A percentile compares a stretch with the other conserved stretches of the same genome.
Evolutionary conservation across 2,113 vertebrate species (phyloP).

Genomic region (Microtus richardsoni): DNA sequence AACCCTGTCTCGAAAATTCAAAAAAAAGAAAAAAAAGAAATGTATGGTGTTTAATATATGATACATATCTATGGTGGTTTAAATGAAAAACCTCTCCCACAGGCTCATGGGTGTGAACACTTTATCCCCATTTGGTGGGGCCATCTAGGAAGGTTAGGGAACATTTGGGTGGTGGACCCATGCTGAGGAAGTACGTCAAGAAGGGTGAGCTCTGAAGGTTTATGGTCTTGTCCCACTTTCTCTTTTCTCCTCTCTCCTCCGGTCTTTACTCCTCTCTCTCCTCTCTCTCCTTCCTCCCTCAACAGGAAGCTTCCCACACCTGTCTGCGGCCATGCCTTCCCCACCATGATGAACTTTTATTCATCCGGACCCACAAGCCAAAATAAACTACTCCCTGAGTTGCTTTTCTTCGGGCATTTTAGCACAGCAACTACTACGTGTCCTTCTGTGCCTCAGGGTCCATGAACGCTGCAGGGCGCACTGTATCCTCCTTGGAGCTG

Average conservation of each 20-base stretch:
- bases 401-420: not conserved
- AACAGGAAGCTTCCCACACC: not conserved
- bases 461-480: not conserved
- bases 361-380: not conserved
- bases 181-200: not conserved
- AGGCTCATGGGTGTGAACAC: not conserved
- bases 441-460: not conserved
- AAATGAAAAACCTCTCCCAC: not conserved
- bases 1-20: no score
- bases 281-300: not conserved
- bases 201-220: not conserved
- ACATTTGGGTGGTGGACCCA: not conserved
- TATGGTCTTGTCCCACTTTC: not conserved
- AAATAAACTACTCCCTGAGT: not conserved
- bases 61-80: not conserved
- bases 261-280: not conserved
- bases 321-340: not conserved
- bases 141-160: not conserved
- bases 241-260: not conserved
- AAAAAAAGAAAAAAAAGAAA: no score
- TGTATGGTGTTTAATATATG: not conserved
- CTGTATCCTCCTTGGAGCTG: not conserved
- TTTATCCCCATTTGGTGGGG: not conserved
- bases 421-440: not conserved
- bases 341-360: not conserved